Evolutionary conservation across 1,140 invertebrate species (phyloP), one percentile per base, ranked within the genome.

Genomic region (Orius laevigatus): DNA sequence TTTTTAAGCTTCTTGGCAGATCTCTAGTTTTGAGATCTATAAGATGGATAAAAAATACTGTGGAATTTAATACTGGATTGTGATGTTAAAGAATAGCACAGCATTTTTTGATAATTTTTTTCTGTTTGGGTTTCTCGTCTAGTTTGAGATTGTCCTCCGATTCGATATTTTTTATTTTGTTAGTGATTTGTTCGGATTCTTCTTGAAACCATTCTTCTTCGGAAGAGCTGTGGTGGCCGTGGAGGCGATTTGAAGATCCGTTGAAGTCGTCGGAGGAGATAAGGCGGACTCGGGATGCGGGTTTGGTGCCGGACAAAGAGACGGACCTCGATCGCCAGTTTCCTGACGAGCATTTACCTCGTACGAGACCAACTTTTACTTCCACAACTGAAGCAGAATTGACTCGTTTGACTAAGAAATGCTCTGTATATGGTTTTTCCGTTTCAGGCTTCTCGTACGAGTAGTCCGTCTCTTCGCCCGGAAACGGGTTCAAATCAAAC

Each of bases 151-250:
- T 43, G 3, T 43, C 19, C n/a, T n/a, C 11, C 3, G 11, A 14
- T 14, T 18, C 41, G 11, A 25, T n/a, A 43, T 4, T 43, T 25
- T n/a, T 43, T n/a, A 3, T n/a, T 10, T 10, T 38, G 36, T 16
- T 3, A 38, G 11, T 16, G 5, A 38, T 19, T 5, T 19, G 25
- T 19, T 55, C 51, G 5, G 35, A 49, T 16, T 60, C 56, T 51
- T 63, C 61, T 53, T 64, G 62, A 55, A 63, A 64, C 63, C 63
- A 64, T 43, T 64, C 63, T 53, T 64, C 63, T 16, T 60, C 60
- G 0, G 61, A 63, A 6, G 61, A 63, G 46, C 60, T 62, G 51
- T 63, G 63, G 46, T 63, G 62, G 16, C 57, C 58, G 39, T 59
- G 55, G 11, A 61, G 54, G 34, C 62, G 48, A 8, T 55, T 51